These are phyloP conservation scores for Phrynosoma platyrhinos DNA, from an alignment of 2,113 vertebrate species.

Conservation along the genomic window DNA sequence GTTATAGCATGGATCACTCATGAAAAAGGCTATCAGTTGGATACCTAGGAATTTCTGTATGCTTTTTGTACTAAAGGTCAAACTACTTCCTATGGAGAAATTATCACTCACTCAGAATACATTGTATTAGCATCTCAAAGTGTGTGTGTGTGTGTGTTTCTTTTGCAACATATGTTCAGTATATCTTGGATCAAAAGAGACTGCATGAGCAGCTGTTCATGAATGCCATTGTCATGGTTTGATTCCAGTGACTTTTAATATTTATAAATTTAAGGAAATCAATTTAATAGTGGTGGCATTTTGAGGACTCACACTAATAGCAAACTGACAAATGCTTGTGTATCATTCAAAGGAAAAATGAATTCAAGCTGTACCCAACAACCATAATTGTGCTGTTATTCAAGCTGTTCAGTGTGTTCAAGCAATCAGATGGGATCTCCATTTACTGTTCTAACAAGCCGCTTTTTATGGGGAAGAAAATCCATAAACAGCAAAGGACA, in stretches of 20 bases:
- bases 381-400: constrained; percentile 69
- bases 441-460: constrained; percentile 32
- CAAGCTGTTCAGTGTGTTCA: constrained; percentile 58
- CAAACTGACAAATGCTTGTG: constrained; percentile 66
- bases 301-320: constrained; percentile 54
- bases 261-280: constrained; percentile 57
- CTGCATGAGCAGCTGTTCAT: not conserved
- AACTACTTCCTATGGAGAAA: constrained; percentile 2
- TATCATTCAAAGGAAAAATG: constrained; percentile 57
- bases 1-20: not conserved
- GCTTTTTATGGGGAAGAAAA: constrained; percentile 39
- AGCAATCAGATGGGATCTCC: constrained; percentile 56
- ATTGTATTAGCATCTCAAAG: constrained; percentile 16
- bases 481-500: constrained; percentile 37
- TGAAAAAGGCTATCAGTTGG: not conserved
- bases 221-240: constrained; percentile 45
- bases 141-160: not conserved
- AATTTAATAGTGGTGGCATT: constrained; percentile 57
- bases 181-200: constrained; percentile 41
- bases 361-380: constrained; percentile 60
- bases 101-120: not conserved
- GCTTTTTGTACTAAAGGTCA: not conserved
- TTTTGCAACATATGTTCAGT: constrained; percentile 26
- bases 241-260: constrained; percentile 58
- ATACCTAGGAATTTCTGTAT: not conserved